Evolutionary conservation across 1,140 invertebrate species (phyloP).

Genomic region (Papilio xuthus): DNA sequence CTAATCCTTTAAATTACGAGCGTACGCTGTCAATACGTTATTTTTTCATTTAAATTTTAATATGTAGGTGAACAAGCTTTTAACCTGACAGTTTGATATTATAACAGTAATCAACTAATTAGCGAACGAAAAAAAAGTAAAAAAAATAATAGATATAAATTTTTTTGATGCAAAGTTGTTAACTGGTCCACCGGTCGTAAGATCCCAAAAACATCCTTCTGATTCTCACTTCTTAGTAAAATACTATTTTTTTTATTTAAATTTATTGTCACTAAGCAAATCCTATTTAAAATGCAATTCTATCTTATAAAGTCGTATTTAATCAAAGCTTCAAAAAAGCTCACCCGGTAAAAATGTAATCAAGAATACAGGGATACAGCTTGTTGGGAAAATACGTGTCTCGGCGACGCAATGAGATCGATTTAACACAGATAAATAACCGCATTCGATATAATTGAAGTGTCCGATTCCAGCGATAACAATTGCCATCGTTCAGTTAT

Average conservation of each 20-base stretch:
- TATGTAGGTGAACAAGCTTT: constrained; percentile 12
- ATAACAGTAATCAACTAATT: constrained; percentile 10
- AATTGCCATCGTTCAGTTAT: constrained; percentile 65
- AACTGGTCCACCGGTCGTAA: not conserved
- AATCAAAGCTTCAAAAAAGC: not conserved
- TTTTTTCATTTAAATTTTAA: not conserved
- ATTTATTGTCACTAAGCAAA: no score
- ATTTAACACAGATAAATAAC: constrained; percentile 55
- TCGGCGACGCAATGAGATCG: constrained; percentile 2
- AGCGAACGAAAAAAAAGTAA: not conserved
- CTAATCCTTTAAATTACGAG: constrained; percentile 13
- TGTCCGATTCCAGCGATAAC: constrained; percentile 61
- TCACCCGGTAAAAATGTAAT: constrained; percentile 5
- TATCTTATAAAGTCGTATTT: not conserved
- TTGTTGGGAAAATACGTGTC: constrained; percentile 30
- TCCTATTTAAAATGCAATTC: no score
- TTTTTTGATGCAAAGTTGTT: not conserved
- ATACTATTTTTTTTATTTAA: no score
- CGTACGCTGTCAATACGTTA: constrained; percentile 1
- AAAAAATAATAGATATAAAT: not conserved
- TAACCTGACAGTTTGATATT: not conserved
- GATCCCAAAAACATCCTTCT: not conserved
- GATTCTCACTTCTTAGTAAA: no score
- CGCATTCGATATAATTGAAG: constrained; percentile 60
- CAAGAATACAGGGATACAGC: not conserved